phyloP scores from a whole-genome alignment of 2,888 invertebrate genomes.

The Meteorus cinctellus region DNA sequence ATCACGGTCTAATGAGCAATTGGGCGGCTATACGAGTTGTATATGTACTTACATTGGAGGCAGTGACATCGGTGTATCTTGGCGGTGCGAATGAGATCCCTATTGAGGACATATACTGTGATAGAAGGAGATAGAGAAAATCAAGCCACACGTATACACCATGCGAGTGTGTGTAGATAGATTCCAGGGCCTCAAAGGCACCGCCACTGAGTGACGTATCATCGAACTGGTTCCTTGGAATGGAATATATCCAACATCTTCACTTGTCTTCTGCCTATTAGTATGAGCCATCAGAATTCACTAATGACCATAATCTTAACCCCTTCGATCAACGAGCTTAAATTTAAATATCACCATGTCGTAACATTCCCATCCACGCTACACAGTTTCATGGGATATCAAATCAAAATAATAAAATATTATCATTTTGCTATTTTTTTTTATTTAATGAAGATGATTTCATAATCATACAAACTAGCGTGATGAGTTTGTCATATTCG shows the following conservation, averaged over 20 bases:
- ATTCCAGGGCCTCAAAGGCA: constrained; percentile 63
- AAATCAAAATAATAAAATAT: constrained; percentile 1
- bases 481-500: no score
- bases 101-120: neutral
- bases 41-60: constrained; percentile 29
- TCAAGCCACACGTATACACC: neutral
- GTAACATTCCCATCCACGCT: constrained; percentile 8
- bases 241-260: constrained; percentile 61
- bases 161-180: constrained; percentile 25
- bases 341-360: constrained; percentile 19
- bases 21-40: constrained; percentile 29
- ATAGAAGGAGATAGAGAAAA: constrained; percentile 4
- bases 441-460: neutral
- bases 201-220: constrained; percentile 65
- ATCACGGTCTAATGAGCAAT: constrained; percentile 46
- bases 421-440: neutral
- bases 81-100: constrained; percentile 14
- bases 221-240: constrained; percentile 54
- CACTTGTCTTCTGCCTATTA: constrained; percentile 68
- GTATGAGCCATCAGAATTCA: constrained; percentile 65
- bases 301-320: constrained; percentile 64
- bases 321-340: constrained; percentile 39
- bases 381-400: neutral
- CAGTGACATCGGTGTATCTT: constrained; percentile 22
- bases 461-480: neutral